Evolutionary conservation across 2,113 vertebrate species (phyloP).

Genomic region (Phyllopteryx taeniolatus): DNA sequence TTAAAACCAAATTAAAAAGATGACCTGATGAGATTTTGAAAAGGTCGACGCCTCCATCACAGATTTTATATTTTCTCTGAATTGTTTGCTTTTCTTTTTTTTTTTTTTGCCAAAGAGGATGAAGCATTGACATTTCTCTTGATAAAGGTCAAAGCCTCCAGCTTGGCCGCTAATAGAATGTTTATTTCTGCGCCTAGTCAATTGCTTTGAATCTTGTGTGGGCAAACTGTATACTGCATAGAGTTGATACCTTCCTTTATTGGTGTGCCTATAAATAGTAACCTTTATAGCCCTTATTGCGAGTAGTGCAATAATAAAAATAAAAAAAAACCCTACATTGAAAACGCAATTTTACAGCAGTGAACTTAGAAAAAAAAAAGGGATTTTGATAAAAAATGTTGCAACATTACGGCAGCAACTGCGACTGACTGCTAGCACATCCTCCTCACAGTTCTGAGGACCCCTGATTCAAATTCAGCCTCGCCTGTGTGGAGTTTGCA

Average conservation of each 20-base stretch:
- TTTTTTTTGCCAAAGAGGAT: not conserved
- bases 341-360: not conserved
- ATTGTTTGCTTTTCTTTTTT: not conserved
- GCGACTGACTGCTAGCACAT: too few species aligned
- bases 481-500: too few species aligned
- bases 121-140: not conserved
- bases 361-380: too few species aligned
- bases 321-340: not conserved
- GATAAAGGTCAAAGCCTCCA: conserved; percentile 6
- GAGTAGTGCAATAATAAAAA: not conserved
- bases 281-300: not conserved
- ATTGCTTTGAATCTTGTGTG: not conserved
- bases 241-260: not conserved
- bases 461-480: too few species aligned
- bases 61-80: not conserved
- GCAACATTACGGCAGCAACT: too few species aligned
- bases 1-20: not conserved
- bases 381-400: too few species aligned
- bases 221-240: not conserved
- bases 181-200: not conserved
- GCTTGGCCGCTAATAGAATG: conserved; percentile 1
- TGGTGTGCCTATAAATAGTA: not conserved
- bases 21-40: not conserved
- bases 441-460: too few species aligned
- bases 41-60: not conserved